Base-by-base conservation (phyloP, 2,113 vertebrate species). In the Danio rerio region DNA sequence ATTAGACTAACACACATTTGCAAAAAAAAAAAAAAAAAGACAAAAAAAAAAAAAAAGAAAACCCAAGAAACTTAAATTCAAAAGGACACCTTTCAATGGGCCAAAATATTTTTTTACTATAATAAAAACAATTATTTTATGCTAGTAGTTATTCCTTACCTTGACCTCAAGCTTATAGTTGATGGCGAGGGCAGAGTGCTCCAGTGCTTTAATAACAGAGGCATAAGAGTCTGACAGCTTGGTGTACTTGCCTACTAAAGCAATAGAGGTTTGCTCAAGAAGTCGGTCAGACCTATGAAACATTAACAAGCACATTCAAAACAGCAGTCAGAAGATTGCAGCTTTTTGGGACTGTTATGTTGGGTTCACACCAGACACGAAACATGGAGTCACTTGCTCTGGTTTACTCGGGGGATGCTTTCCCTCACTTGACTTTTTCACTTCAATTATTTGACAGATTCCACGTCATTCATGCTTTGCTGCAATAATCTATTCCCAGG, bases 181-280 rank as follows among this genome's bases (percentile, higher is more conserved):
- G 88, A 99, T 98, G 43, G 97, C 96, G 52, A 99, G 90, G 0
- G 97, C 97, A 1, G 97, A 97, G 86, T 99, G 97, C 85, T 98
- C 97, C 90, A 99, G 91, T 0, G 97, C 97, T 86, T 99, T 99
- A 83, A 98, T 98, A 78, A 99, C 97, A 1, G 97, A 99, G 0
- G 97, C 97, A 0, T 99, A 99, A 0, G 97, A 99, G 89, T 99
- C 97, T 0, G 97, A 96, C 76, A 98, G 97, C 83, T 98, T 98
- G 65, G 96, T 98, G 91, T 99, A 99, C 85, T 99, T 99, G 76
- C 97, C 97, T 70, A 99, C 97, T 7, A 99, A 94, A 0, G 97
- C 96, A 11, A 99, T 97, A 8, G 95, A 96, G 78, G 96, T 97
- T 0, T 94, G 95, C 77, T 99, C 97, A 0, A 98, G 91, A 42